phyloP scores from a whole-genome alignment of 2,113 vertebrate genomes.

The Ceuthmochares aereus region DNA sequence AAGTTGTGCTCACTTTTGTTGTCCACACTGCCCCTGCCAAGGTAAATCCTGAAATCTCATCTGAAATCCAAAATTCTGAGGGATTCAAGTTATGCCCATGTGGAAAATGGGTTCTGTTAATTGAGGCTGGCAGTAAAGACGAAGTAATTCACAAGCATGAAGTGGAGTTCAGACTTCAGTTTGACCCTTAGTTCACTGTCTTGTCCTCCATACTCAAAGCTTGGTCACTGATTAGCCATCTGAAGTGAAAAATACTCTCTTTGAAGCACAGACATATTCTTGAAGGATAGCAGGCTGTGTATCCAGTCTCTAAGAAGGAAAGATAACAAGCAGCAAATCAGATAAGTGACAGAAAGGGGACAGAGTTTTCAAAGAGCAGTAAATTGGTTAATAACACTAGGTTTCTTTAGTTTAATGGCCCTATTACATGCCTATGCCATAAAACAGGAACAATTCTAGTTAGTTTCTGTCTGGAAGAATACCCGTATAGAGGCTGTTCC shows the following conservation, averaged over 20 bases:
- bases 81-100: neutral
- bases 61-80: neutral
- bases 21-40: neutral
- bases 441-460: neutral
- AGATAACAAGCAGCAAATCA: neutral
- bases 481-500: neutral
- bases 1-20: neutral
- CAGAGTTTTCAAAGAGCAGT: neutral
- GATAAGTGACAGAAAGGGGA: neutral
- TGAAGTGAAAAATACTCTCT: neutral
- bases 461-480: neutral
- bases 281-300: neutral
- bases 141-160: neutral
- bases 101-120: neutral
- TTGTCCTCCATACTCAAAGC: neutral
- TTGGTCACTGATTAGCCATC: conserved; percentile 8
- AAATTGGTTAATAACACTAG: neutral
- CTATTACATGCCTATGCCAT: neutral
- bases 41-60: neutral
- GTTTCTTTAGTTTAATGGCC: neutral
- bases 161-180: neutral
- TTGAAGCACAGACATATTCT: neutral
- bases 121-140: neutral
- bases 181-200: neutral
- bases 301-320: neutral